Base-by-base conservation (phyloP, 1,140 invertebrate genomes). In the Myzus persicae region DNA sequence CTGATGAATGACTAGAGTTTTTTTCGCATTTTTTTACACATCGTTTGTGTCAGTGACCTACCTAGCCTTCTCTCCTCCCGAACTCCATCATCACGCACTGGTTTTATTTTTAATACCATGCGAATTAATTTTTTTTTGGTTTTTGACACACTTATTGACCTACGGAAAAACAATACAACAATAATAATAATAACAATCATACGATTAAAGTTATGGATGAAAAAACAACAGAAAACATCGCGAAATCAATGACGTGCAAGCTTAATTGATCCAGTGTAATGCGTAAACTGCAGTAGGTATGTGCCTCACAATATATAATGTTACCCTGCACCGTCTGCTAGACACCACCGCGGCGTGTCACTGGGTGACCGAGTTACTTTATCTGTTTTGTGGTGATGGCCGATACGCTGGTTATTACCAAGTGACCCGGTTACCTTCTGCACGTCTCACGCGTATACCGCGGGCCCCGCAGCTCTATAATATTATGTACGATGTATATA, bases 281-380 rank as follows among this genome's bases (percentile, higher is more conserved):
- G 31, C 4, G 59, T n/a, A n/a, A n/a, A n/a, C n/a, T n/a, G n/a
- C n/a, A n/a, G n/a, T n/a, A n/a, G n/a, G n/a, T 31, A 9, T 59
- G 14, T 31, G n/a, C 11, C 54, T 67, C 31, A 67, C 31, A n/a
- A 67, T 67, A n/a, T 67, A 18, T 14, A 67, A 67, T 67, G 59
- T 59, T 59, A 59, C 54, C 54, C 54, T 24, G 7, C 51, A 59
- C 26, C 54, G 54, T n/a, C 31, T 67, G 31, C 31, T 31, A 31
- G 31, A 22, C 46, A n/a, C 44, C 26, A 38, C 44, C 6, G 18
- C 44, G 2, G n/a, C 46, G 44, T 88, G 85, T 88, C 87, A 88
- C 46, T 88, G 40, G 87, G 46, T 88, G 46, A 88, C 87, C 87
- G 87, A 51, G 87, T 88, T 44, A 84, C n/a, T 48, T 38, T 20